These are phyloP conservation scores for Theodoxus fluviatilis DNA, from an alignment of 2,888 invertebrate species.

Conservation along the genomic window DNA sequence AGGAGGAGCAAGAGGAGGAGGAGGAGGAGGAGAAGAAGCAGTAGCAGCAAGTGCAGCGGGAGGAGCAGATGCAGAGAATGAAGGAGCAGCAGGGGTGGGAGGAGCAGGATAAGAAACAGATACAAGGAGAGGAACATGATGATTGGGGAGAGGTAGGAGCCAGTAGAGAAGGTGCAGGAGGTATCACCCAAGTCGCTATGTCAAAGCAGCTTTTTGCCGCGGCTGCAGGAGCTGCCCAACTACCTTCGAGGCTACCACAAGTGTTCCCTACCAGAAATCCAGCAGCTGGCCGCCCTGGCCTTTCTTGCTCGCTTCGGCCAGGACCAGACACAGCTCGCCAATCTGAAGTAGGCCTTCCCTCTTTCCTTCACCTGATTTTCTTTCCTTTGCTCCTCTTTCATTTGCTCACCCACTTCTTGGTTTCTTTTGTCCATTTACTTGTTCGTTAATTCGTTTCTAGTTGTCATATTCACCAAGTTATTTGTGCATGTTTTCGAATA, in stretches of 20 bases:
- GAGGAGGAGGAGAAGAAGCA: too few species aligned
- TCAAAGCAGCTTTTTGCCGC: not conserved
- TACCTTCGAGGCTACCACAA: conserved; percentile 53
- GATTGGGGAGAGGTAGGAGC: not conserved
- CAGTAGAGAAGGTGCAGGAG: not conserved
- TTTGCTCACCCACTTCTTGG: too few species aligned
- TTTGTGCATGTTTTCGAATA: not conserved
- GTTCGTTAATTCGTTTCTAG: too few species aligned
- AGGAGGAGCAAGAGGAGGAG: too few species aligned
- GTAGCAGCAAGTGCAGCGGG: too few species aligned
- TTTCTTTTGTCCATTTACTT: too few species aligned
- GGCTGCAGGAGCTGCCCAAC: conserved; percentile 52
- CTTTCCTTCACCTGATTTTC: not conserved
- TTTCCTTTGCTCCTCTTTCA: too few species aligned
- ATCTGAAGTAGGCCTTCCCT: conserved; percentile 38
- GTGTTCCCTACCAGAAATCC: conserved; percentile 36
- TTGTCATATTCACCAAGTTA: too few species aligned
- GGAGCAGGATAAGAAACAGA: not conserved
- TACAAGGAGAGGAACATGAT: not conserved
- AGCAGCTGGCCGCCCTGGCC: conserved; percentile 41
- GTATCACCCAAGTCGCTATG: too few species aligned
- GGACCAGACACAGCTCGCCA: conserved; percentile 35
- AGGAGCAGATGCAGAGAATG: not conserved
- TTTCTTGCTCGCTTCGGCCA: conserved; percentile 46
- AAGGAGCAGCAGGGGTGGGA: not conserved